A percentile compares a stretch with the other conserved stretches of the same genome.
Evolutionary conservation across 1,140 invertebrate genomes (phyloP).

Genomic region (Drosophila lacertosa): DNA sequence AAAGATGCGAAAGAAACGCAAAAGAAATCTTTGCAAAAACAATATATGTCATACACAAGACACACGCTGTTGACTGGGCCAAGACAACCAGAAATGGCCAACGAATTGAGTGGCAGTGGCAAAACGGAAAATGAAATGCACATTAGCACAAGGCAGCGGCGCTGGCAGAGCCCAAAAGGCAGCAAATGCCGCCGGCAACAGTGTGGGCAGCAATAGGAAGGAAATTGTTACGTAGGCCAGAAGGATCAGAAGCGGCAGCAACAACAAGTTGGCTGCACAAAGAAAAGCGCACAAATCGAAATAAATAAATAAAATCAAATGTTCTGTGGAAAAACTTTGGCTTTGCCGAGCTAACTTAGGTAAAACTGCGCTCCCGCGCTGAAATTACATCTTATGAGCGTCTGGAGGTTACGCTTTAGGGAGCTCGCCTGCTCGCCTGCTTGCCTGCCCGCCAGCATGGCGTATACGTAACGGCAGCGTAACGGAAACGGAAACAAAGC

Average conservation of each 20-base stretch:
- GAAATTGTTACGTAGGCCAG: constrained; percentile 68
- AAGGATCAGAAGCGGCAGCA: constrained; percentile 5
- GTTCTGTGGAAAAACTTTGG: constrained; percentile 62
- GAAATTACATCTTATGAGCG: constrained; percentile 80
- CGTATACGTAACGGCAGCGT: constrained; percentile 60
- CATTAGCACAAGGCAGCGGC: constrained; percentile 62
- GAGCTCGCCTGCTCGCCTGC: constrained; percentile 11
- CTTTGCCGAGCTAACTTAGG: constrained; percentile 37
- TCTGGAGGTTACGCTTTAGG: constrained; percentile 66
- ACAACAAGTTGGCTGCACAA: constrained; percentile 26
- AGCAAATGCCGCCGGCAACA: constrained; percentile 23
- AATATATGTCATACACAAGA: constrained; percentile 76
- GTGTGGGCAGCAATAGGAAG: constrained; percentile 42
- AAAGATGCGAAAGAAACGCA: not conserved
- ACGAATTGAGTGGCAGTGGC: constrained; percentile 66
- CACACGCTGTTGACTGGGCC: constrained; percentile 26
- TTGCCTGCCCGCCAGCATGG: not conserved
- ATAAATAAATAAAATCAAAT: constrained; percentile 83
- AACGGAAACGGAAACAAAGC: constrained; percentile 78
- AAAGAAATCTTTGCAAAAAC: constrained; percentile 62
- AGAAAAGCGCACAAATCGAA: constrained; percentile 71
- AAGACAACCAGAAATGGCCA: constrained; percentile 63
- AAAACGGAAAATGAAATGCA: constrained; percentile 80
- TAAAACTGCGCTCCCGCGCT: constrained; percentile 44
- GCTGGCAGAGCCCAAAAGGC: constrained; percentile 2